phyloP scores from a whole-genome alignment of 2,888 invertebrate species.

The Epiblema foenella region DNA sequence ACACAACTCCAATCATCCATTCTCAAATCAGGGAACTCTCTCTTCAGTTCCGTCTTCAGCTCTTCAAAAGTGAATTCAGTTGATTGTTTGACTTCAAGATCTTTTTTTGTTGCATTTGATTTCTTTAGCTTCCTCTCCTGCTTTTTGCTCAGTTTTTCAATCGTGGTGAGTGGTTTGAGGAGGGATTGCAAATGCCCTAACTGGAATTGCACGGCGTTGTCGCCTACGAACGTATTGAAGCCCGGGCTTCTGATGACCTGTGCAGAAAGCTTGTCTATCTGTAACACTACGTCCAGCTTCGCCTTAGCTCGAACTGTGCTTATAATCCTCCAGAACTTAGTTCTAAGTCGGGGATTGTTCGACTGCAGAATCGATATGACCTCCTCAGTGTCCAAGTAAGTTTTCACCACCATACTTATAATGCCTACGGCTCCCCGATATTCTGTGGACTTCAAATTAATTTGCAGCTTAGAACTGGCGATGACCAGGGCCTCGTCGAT shows the following conservation, averaged over 20 bases:
- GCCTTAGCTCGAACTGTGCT: conserved; percentile 62
- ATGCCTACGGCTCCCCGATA: conserved; percentile 79
- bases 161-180: conserved; percentile 62
- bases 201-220: conserved; percentile 64
- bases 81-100: conserved; percentile 19
- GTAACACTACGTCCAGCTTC: conserved; percentile 69
- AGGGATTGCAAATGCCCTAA: conserved; percentile 72
- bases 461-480: conserved; percentile 59
- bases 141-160: conserved; percentile 60
- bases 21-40: conserved; percentile 44
- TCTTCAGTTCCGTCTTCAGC: conserved; percentile 40
- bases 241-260: conserved; percentile 65
- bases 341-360: conserved; percentile 71
- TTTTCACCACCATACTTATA: conserved; percentile 68
- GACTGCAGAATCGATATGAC: conserved; percentile 66
- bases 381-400: conserved; percentile 63
- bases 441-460: conserved; percentile 69
- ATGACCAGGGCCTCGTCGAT: conserved; percentile 59
- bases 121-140: conserved; percentile 47
- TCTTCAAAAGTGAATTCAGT: conserved; percentile 45
- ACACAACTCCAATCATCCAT: conserved; percentile 43
- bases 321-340: conserved; percentile 76
- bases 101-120: conserved; percentile 29
- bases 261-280: conserved; percentile 77
- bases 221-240: conserved; percentile 65